These are phyloP conservation scores for Hololepta plana DNA, from an alignment of 2,888 invertebrate species.

Conservation along the genomic window DNA sequence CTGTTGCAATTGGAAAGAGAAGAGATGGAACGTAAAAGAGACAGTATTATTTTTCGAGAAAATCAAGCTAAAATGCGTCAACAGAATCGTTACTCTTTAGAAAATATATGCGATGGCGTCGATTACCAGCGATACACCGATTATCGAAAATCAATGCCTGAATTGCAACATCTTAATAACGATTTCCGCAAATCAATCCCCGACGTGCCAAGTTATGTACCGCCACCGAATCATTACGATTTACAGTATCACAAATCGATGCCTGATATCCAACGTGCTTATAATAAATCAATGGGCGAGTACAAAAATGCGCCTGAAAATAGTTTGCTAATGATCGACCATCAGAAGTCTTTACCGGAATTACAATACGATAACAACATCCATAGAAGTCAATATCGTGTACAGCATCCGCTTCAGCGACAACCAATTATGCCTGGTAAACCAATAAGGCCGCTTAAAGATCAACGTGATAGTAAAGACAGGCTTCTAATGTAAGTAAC, in stretches of 20 bases:
- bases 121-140: conserved; percentile 17
- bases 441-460: conserved; percentile 29
- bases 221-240: conserved; percentile 11
- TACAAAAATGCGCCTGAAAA: conserved; percentile 9
- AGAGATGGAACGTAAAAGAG: conserved; percentile 54
- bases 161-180: conserved; percentile 16
- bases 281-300: conserved; percentile 13
- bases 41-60: conserved; percentile 48
- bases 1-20: conserved; percentile 60
- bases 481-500: conserved; percentile 11
- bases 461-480: conserved; percentile 12
- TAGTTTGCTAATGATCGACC: conserved; percentile 20
- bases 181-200: conserved; percentile 16
- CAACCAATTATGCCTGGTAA: conserved; percentile 37
- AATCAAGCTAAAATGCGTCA: conserved; percentile 29
- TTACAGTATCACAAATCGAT: conserved; percentile 20
- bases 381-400: too few species aligned
- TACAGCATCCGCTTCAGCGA: too few species aligned
- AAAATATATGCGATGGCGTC: conserved; percentile 21
- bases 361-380: conserved; percentile 25
- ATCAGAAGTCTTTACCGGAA: conserved; percentile 24
- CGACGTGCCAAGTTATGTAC: conserved; percentile 12
- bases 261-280: conserved; percentile 22
- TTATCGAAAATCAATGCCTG: conserved; percentile 25
- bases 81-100: conserved; percentile 22